A percentile compares a stretch with the other conserved stretches of the same genome.
Conservation (phyloP, 2,888 invertebrate genomes). For the Meiosimyza decipiens region DNA sequence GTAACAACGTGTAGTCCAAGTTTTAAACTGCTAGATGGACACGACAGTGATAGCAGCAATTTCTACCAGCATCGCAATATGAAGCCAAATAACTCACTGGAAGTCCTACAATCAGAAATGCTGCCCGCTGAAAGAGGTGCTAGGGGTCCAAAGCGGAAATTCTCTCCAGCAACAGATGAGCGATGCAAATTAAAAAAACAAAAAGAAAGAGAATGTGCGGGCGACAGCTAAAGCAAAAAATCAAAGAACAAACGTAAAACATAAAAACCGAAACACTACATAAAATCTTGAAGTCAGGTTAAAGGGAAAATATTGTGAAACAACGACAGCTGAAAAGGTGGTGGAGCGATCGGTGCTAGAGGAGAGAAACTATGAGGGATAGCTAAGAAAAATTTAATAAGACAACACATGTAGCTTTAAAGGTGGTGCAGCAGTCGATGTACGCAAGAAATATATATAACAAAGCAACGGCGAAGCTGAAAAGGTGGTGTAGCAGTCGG, state of each 20-base stretch:
- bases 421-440: no score
- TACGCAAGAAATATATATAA: no score
- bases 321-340: not conserved
- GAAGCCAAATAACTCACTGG: slow-evolving; percentile 10
- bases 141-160: not conserved
- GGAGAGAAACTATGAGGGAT: no score
- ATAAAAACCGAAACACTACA: no score
- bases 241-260: no score
- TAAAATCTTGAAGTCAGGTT: no score
- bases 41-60: not conserved
- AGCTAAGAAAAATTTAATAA: no score
- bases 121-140: not conserved
- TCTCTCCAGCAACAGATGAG: not conserved
- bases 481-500: not conserved
- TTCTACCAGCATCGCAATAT: slow-evolving; percentile 3
- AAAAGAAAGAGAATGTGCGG: not conserved
- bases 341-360: not conserved
- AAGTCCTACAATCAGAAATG: slow-evolving; percentile 4
- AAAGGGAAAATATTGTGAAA: no score
- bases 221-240: not conserved
- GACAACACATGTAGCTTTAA: no score
- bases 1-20: slow-evolving; percentile 9
- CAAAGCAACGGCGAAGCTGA: not conserved
- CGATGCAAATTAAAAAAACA: not conserved
- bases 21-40: not conserved